Evolutionary conservation across 30 jellyfish, hydroid and myxozoan genomes (phyloP), one percentile per base, ranked within the genome.

Genomic region (Mastigias papua): DNA sequence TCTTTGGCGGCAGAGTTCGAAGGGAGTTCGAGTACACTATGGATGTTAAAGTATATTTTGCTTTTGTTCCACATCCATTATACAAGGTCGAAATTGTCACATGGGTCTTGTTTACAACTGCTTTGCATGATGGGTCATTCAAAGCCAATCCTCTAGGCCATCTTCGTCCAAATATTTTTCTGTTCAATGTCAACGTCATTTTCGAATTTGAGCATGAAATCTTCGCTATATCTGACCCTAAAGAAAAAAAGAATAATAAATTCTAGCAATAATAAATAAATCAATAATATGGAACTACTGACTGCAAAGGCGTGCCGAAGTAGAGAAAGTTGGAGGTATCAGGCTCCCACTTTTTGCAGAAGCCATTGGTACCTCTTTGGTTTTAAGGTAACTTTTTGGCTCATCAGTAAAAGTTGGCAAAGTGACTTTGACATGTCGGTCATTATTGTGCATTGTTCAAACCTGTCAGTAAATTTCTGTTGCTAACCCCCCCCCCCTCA

Each of bases 21-120:
- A 89, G 29, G 23, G 66, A 84, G 75, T 94, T 94, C 27, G 96
- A 58, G 64, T 89, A 94, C 1, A 89, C 80, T 22, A 94, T 93
- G 6, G 97, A 85, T 16, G 93, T 51, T 57, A 60, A 26, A n/a
- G 97, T 86, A 35, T 80, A 89, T 25, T 35, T 35, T 21, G 62
- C 78, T 63, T 51, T 84, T 19, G 97, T 89, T 23, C 99, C 99
- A 67, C 99, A 94, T 10, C 94, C 89, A 67, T 68, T 85, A 19
- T 89, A 83, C 30, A 69, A 46, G 0, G 99, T 94, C 16, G 88
- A 65, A 25, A 63, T 73, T 20, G 69, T 50, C 22, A 94, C 73
- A 69, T 94, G 99, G 0, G 99, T 89, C 29, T 67, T 75, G 86
- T 94, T 94, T 0, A 61, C 90, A 26, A 57, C 62, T 77, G 93